Evolutionary conservation across 2,797 vertebrate species (phyloP), one percentile per base, ranked within the genome.

Genomic region (Lacerta agilis): DNA sequence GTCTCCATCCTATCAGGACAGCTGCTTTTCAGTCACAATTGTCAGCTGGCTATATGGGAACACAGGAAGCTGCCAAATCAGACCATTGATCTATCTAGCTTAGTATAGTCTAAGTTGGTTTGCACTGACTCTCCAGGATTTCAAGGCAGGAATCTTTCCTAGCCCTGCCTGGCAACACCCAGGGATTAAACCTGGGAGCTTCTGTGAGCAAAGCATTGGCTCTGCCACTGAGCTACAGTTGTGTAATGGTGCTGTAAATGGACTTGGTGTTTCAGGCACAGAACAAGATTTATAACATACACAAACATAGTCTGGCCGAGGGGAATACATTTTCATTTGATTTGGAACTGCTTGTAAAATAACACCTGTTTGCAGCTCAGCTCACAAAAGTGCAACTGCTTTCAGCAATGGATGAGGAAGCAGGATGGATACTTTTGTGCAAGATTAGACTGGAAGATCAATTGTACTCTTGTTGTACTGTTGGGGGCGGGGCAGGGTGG

Each of bases 361-460:
- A 33, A 64, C 64, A 69, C 58, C 27, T 1, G 33, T 83, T 90
- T 92, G 81, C 88, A 5, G 72, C 72, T 81, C 6, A 18, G 11
- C 45, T 49, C 45, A 49, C 36, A 66, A 90, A 33, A 80, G 41
- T 45, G 81, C 88, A 88, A 88, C 33, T 49, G 23, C 25, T 81
- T 86, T 55, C 83, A 86, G 73, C 58, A 90, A 86, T 88, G 73
- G 91, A 82, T 75, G 78, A 83, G 66, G 45, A 89, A 91, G 18
- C 86, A 85, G 43, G 86, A 90, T 89, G 80, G 5, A 9, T 8
- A 90, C 85, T 90, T 91, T 9, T 92, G 88, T 85, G 23, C 13
- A 89, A 88, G 69, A 91, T 90, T 45, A 89, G 89, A 89, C 61
- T 66, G 41, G 36, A 89, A 93, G 72, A 86, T 83, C 1, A 83